Base-by-base conservation (phyloP, 2,797 vertebrate species). In the Meda fulgida region DNA sequence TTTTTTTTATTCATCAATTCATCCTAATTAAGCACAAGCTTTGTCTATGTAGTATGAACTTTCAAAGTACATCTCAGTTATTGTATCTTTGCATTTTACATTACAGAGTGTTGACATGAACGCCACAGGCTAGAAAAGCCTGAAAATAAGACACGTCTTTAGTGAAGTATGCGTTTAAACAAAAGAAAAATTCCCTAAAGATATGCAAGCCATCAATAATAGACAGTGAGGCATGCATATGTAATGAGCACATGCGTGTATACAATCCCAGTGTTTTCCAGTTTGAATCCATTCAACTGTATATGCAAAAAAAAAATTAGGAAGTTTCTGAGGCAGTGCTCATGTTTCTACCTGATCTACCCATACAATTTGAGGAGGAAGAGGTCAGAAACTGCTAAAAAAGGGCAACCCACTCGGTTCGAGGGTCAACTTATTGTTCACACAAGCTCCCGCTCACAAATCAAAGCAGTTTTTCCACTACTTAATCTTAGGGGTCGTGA, bases 1-100 rank as follows among this genome's bases (percentile, higher is more conserved):
- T 13, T 94, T 94, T 92, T 94, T 93, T 92, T 92, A 94, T 91
- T 90, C 89, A 92, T 92, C 90, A 89, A 84, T 91, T 94, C 70
- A 80, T 80, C 89, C 93, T 93, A 93, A 94, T 93, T 94, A 94
- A 87, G 90, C 91, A 81, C 84, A 36, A 86, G 40, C 43, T 84
- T 70, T 67, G 16, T 73, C 79, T 83, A 58, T 43, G 70, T 85
- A 48, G 78, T 31, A 72, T 26, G 53, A 43, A 46, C 75, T 81
- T 80, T 69, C 21, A 70, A 88, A 87, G 69, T 79, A 77, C 18
- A 81, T 63, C 34, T 6, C 38, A 60, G 78, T 76, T 89, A 48
- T 60, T 40, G 36, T 82, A 40, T 80, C 43, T 85, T 43, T 77
- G 77, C 29, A 79, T 82, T 66, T 85, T 83, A 85, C 70, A 83